Evolutionary conservation across 2,113 vertebrate genomes (phyloP), one percentile per base, ranked within the genome.

Genomic region (Raja brachyura): DNA sequence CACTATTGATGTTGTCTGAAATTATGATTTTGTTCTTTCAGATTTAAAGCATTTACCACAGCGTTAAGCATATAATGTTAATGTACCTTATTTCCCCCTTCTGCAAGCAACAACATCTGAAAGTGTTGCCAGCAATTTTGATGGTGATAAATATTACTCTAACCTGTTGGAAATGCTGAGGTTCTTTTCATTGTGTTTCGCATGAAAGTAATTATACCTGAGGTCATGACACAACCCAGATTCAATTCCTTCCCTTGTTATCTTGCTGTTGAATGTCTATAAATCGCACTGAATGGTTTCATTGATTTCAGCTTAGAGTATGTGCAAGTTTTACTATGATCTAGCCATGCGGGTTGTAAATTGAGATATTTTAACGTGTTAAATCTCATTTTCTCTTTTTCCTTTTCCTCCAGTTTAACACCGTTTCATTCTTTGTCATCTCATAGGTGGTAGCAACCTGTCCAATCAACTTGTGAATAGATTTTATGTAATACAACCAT

Each of bases 401-500:
- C 28, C 39, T 88, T 88, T 63, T 88, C 59, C n/a, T 88, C 83
- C 59, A 63, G 83, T n/a, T 63, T 63, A 88, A 31, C 54, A 61
- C 83, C n/a, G 10, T 85, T 66, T 88, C 28, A 88, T 86, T 61
- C 28, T 56, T 61, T 86, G 56, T 86, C 10, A 61, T 28, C 81
- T 61, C n/a, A 77, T 13, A 88, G 28, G 31, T 88, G n/a, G 28
- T 22, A 83, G 7, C 20, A 56, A 66, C 59, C 59, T 28, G 22
- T 59, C 81, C 25, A 85, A 28, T 56, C 16, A 83, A 10, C 22
- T 56, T 8, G 39, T 56, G 8, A n/a, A 88, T 88, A 88, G 59
- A 16, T 88, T 63, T 63, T 88, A 88, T 66, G 1, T 63, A n/a
- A 13, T 86, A 7, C 28, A 25, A 86, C 25, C 13, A 31, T 61